A percentile compares a stretch with the other conserved stretches of the same genome.
phyloP scores from a whole-genome alignment of 2,888 invertebrate genomes.

The Vesta saturnalis region DNA sequence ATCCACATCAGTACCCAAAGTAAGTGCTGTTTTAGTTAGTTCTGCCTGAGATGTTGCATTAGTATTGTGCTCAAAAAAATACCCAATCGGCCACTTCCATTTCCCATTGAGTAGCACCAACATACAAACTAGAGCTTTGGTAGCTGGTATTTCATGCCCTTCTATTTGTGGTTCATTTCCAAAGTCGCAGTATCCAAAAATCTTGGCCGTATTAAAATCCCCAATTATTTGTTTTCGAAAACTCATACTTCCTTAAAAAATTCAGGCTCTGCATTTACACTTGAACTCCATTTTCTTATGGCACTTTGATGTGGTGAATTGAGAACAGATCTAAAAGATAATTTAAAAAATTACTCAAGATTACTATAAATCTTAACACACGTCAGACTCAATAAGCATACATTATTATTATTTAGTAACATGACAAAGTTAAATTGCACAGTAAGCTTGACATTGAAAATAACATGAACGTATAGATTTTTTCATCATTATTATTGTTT shows the following conservation, averaged over 20 bases:
- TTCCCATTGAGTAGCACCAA: slow-evolving; percentile 27
- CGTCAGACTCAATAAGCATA: no score
- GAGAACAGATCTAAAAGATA: no score
- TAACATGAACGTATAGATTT: background rate
- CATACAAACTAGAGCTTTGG: slow-evolving; percentile 35
- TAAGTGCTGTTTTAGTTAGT: slow-evolving; percentile 21
- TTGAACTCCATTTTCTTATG: background rate
- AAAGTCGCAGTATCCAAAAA: slow-evolving; percentile 10
- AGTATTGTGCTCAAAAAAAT: slow-evolving; percentile 20
- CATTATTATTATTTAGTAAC: no score
- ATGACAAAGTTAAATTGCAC: background rate
- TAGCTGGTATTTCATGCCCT: slow-evolving; percentile 27
- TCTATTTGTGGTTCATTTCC: no score
- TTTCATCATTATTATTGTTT: no score
- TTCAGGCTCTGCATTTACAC: slow-evolving; percentile 14
- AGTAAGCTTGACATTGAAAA: background rate
- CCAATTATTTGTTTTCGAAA: slow-evolving; percentile 27
- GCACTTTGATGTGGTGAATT: slow-evolving; percentile 2
- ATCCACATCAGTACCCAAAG: slow-evolving; percentile 9
- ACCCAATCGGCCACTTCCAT: slow-evolving; percentile 28
- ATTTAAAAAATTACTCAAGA: no score
- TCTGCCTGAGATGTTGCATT: slow-evolving; percentile 20
- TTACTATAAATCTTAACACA: background rate
- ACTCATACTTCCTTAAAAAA: slow-evolving; percentile 8
- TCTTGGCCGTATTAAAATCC: no score